Base-by-base conservation (phyloP, 1,140 invertebrate genomes). In the Agrypnia vestita region DNA sequence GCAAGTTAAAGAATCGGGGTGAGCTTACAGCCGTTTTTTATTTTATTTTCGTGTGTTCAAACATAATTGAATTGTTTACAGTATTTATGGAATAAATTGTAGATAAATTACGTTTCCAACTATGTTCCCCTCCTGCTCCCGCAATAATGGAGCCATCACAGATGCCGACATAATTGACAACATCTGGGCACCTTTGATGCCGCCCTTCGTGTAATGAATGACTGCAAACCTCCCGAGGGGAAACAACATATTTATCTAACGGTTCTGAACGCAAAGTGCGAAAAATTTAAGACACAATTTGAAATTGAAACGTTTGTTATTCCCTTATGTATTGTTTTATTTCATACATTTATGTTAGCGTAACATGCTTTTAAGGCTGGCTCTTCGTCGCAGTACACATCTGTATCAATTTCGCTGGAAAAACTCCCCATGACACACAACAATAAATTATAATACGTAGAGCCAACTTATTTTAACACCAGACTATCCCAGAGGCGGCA, bases 121-220 rank as follows among this genome's bases (percentile, higher is more conserved):
- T 76, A 4, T 10, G 25, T 13, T n/a, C 61, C 61, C 73, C 61
- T 1, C 8, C n/a, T 67, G 51, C 11, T 17, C 17, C 21, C 15
- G 49, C 47, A 46, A 19, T 82, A 82, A 82, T 79, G 76, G 44
- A 80, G 78, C 77, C 81, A 82, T 82, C 81, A 80, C 81, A 82
- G 81, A 82, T 82, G 81, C 76, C 61, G 55, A 19, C 76, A 79
- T 82, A 82, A 82, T 82, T 82, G 81, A 78, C 78, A 80, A 80
- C 81, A 82, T 82, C 81, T 82, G 81, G 72, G 78, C 44, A 51
- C 67, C 67, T 71, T 51, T 71, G 67, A 56, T 47, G 55, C 19
- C 9, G 46, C 67, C 15, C 67, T 67, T 67, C 15, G 15, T 19
- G 19, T 53, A 71, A 71, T 69, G 64, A 69, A 47, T 19, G 35